phyloP scores from a whole-genome alignment of 2,797 vertebrate genomes.

The Chelon auratus region DNA sequence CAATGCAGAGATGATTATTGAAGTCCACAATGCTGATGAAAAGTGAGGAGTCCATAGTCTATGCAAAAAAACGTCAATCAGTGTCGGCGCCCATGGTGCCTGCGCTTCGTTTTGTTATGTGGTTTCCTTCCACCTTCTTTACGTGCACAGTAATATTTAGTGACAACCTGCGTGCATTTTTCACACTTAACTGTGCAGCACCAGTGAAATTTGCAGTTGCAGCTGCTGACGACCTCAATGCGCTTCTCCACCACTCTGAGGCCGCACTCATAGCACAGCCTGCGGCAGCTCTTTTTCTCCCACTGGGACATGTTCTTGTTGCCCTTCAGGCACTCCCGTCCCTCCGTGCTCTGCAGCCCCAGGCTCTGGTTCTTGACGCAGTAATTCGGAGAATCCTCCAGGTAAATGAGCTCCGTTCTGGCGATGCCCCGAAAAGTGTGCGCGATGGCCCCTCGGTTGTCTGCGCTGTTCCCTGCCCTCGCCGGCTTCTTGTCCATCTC shows the following conservation, averaged over 20 bases:
- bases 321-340: slow-evolving; percentile 91
- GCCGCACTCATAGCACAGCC: slow-evolving; percentile 92
- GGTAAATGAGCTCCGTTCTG: slow-evolving; percentile 88
- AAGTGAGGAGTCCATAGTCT: background rate
- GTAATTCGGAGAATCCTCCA: slow-evolving; percentile 96
- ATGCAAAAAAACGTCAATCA: slow-evolving; percentile 27
- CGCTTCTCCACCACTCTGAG: slow-evolving; percentile 89
- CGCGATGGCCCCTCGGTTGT: slow-evolving; percentile 85
- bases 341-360: slow-evolving; percentile 91
- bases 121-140: slow-evolving; percentile 67
- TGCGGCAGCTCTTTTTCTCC: slow-evolving; percentile 91
- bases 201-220: slow-evolving; percentile 98
- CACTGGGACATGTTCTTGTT: slow-evolving; percentile 85
- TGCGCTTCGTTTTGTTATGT: slow-evolving; percentile 78
- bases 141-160: slow-evolving; percentile 89
- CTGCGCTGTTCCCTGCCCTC: slow-evolving; percentile 92
- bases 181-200: slow-evolving; percentile 96
- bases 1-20: background rate
- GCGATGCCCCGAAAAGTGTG: slow-evolving; percentile 87
- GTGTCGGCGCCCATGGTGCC: slow-evolving; percentile 63
- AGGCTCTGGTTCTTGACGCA: slow-evolving; percentile 91
- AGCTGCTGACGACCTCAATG: slow-evolving; percentile 89
- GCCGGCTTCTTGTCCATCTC: slow-evolving; percentile 91
- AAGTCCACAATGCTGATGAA: slow-evolving; percentile 30
- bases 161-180: slow-evolving; percentile 88